A percentile compares a stretch with the other conserved stretches of the same genome.
Evolutionary conservation across 2,888 invertebrate genomes (phyloP).

Genomic region (Tuta absoluta): DNA sequence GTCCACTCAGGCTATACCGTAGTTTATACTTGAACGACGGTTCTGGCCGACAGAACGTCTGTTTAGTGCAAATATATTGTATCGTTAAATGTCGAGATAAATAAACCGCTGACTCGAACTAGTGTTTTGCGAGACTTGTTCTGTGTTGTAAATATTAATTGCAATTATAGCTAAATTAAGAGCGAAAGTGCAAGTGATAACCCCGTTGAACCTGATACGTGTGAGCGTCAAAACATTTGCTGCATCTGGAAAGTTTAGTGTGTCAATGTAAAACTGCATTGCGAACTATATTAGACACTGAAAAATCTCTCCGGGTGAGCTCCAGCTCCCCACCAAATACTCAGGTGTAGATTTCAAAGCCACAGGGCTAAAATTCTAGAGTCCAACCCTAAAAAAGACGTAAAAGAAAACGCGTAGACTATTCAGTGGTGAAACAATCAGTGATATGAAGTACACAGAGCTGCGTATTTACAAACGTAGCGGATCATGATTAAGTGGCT

Average conservation of each 20-base stretch:
- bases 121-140: background rate
- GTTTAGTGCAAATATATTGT: background rate
- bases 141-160: background rate
- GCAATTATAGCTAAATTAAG: background rate
- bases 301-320: too few relatives aligned
- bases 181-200: slow-evolving; percentile 7
- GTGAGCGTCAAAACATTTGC: background rate
- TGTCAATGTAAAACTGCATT: background rate
- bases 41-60: slow-evolving; percentile 3
- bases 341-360: too few relatives aligned
- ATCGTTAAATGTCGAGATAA: background rate
- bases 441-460: slow-evolving; percentile 18
- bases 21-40: background rate
- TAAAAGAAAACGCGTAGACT: too few relatives aligned
- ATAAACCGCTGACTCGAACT: background rate
- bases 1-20: background rate
- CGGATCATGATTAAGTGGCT: slow-evolving; percentile 61
- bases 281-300: background rate
- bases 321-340: too few relatives aligned
- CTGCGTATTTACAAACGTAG: slow-evolving; percentile 7
- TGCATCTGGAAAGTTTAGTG: background rate
- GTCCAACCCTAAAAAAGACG: too few relatives aligned
- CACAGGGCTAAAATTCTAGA: too few relatives aligned
- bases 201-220: background rate
- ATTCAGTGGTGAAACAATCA: background rate